Conservation (phyloP, 2,113 vertebrate species). For the Prolemur simus region DNA sequence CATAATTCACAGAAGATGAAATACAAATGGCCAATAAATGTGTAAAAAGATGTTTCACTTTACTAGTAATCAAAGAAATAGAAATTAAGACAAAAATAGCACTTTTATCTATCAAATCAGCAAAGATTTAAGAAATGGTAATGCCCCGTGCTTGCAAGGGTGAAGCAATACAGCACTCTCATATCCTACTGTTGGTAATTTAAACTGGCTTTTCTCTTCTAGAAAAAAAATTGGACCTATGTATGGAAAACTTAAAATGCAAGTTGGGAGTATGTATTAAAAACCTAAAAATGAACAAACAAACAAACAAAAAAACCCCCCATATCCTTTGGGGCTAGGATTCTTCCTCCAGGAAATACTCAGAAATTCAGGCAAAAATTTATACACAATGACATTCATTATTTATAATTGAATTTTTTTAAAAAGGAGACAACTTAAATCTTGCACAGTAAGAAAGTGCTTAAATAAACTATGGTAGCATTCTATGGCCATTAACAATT, state of each 20-base stretch:
- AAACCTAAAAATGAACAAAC: background rate
- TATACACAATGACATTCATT: constrained; percentile 32
- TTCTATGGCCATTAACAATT: background rate
- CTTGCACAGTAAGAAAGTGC: background rate
- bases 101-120: constrained; percentile 36
- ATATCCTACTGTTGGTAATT: background rate
- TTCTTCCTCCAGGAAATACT: constrained; percentile 48
- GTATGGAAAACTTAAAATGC: constrained; percentile 22
- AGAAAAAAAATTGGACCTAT: constrained; percentile 21
- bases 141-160: background rate
- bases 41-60: constrained; percentile 44
- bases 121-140: background rate
- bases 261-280: background rate
- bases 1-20: constrained; percentile 49
- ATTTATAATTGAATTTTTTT: constrained; percentile 35
- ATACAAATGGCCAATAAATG: constrained; percentile 47
- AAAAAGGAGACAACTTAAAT: constrained; percentile 18
- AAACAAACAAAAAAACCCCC: background rate
- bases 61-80: constrained; percentile 47
- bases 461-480: constrained; percentile 20
- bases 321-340: background rate
- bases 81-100: constrained; percentile 44
- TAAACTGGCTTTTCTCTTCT: background rate
- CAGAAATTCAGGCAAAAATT: constrained; percentile 48
- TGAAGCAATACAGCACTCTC: rapidly evolving